Conservation (phyloP, 2,797 vertebrate species). For the Dermochelys coriacea region DNA sequence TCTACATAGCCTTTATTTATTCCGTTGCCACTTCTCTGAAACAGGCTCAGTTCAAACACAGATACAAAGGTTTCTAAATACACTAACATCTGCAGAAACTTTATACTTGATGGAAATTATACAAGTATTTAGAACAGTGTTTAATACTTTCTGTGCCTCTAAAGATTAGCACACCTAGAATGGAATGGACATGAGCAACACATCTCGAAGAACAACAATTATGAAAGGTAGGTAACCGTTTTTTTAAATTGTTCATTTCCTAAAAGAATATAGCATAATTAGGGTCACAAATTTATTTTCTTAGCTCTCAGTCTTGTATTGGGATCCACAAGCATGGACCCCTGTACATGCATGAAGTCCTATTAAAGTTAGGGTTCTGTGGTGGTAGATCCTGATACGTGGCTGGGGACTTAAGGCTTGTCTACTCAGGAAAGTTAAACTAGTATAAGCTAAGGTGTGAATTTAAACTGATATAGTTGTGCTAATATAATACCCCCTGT, state of each 20-base stretch:
- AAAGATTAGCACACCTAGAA: not conserved
- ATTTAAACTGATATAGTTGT: not conserved
- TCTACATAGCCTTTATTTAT: not conserved
- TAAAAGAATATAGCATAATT: too few species aligned
- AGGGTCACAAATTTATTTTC: not conserved
- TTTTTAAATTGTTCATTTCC: too few species aligned
- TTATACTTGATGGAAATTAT: not conserved
- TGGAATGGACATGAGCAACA: too few species aligned
- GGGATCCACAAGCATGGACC: not conserved
- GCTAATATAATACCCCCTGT: too few species aligned
- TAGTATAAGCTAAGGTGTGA: not conserved
- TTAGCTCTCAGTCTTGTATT: fast-evolving
- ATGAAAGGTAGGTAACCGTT: too few species aligned
- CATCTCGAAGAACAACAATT: too few species aligned
- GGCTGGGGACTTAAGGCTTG: not conserved
- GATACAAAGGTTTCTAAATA: too few species aligned
- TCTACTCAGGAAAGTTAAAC: not conserved
- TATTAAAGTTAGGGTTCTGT: not conserved
- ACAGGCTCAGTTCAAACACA: not conserved
- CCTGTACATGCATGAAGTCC: not conserved
- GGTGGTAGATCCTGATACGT: too few species aligned
- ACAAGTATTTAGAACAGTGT: not conserved
- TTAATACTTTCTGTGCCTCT: not conserved
- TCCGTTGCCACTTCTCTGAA: not conserved
- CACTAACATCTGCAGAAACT: not conserved